A percentile compares a stretch with the other conserved stretches of the same genome.
These are phyloP conservation scores for Betta splendens DNA, from an alignment of 2,797 vertebrate species.

Conservation along the genomic window DNA sequence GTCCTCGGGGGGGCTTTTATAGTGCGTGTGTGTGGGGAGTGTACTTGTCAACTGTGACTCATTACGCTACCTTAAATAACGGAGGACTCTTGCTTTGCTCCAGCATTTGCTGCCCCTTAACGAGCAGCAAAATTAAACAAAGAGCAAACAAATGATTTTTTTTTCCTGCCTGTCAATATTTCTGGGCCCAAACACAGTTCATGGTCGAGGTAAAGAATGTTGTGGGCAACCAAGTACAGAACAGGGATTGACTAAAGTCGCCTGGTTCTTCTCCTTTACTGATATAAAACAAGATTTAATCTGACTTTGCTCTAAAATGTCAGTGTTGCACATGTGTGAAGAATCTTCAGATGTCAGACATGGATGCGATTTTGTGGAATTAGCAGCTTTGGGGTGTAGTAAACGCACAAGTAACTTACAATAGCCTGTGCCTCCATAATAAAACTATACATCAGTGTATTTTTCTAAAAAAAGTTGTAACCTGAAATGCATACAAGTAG, in stretches of 20 bases:
- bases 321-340: neutral
- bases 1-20: conserved; percentile 74
- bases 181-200: conserved; percentile 6
- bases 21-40: conserved; percentile 20
- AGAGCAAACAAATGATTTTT: conserved; percentile 4
- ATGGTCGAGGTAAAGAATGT: neutral
- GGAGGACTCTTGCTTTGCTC: conserved; percentile 31
- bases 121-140: conserved; percentile 16
- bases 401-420: too few species aligned
- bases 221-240: too few species aligned
- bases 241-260: neutral
- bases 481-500: neutral
- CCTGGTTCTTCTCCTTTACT: neutral
- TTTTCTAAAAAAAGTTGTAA: neutral
- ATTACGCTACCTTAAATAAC: conserved; percentile 51
- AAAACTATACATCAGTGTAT: neutral
- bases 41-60: conserved; percentile 62
- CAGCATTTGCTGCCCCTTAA: conserved; percentile 18
- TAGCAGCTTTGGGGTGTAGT: too few species aligned
- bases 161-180: conserved; percentile 9
- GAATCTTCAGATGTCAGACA: neutral
- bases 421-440: neutral
- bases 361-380: neutral
- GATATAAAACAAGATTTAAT: neutral
- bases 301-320: conserved; percentile 1